These are phyloP conservation scores for Onychomys arenicola DNA, from an alignment of 2,797 vertebrate species.

Conservation along the genomic window DNA sequence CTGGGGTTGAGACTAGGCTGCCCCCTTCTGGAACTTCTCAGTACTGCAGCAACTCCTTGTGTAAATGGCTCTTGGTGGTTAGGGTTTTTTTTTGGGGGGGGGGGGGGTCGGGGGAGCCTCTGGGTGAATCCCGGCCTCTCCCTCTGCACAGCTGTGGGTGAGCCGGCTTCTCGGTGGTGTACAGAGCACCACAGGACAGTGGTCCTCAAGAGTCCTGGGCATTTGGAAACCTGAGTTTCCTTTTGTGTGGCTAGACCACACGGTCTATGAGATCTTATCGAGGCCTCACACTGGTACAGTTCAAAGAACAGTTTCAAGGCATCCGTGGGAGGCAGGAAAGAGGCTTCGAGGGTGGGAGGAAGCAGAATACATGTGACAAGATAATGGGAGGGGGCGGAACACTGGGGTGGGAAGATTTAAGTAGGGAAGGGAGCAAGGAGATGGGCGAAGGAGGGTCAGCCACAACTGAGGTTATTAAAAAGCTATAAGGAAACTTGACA, in stretches of 20 bases:
- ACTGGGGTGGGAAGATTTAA: not conserved
- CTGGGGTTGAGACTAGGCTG: not conserved
- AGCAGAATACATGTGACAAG: not conserved
- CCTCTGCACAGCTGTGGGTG: not conserved
- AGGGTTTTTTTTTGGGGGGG: no score
- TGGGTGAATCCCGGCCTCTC: not conserved
- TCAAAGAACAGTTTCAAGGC: not conserved
- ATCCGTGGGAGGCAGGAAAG: not conserved
- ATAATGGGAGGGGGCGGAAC: not conserved
- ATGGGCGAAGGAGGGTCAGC: not conserved
- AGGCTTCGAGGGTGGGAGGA: not conserved
- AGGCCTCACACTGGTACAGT: not conserved
- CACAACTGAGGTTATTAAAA: not conserved
- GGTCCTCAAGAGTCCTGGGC: not conserved
- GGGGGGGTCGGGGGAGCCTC: not conserved
- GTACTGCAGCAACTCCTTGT: not conserved
- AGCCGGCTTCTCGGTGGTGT: not conserved
- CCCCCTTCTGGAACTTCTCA: conserved; percentile 12
- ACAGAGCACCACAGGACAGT: not conserved
- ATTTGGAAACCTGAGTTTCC: not conserved
- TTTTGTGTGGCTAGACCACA: not conserved
- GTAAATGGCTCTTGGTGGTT: not conserved
- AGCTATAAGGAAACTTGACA: not conserved
- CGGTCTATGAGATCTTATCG: not conserved
- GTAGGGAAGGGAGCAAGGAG: not conserved